Percentiles rank a stretch among this genome's conserved stretches.
Conservation (phyloP, 2,113 vertebrate genomes). For the Chiloscyllium plagiosum region DNA sequence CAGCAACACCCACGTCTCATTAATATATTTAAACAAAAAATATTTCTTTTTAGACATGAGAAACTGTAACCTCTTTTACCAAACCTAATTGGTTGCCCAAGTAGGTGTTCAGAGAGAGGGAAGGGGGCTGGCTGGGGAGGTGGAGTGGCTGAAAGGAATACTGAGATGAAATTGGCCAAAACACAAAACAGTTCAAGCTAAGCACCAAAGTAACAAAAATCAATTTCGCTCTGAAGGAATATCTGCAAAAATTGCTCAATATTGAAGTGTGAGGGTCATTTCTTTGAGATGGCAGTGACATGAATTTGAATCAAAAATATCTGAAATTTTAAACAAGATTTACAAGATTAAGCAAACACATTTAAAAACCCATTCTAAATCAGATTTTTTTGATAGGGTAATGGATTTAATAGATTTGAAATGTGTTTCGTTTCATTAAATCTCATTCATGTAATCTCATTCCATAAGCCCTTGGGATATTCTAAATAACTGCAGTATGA, state of each 20-base stretch:
- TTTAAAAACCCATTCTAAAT: constrained; percentile 7
- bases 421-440: constrained; percentile 28
- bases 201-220: not conserved
- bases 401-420: constrained; percentile 24
- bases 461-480: not conserved
- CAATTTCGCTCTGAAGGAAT: not conserved
- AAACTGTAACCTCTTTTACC: not conserved
- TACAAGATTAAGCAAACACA: not conserved
- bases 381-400: constrained; percentile 13
- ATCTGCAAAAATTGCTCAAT: not conserved
- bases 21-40: not conserved
- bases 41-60: no score
- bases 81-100: not conserved
- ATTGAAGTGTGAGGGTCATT: not conserved
- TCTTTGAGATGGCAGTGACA: not conserved
- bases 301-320: not conserved
- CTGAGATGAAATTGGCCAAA: not conserved
- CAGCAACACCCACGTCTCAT: not conserved
- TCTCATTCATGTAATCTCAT: not conserved
- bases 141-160: not conserved
- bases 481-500: not conserved
- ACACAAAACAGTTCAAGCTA: not conserved
- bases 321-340: not conserved
- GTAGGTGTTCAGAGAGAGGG: no score
- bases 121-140: no score